Conservation (phyloP, 2,797 vertebrate genomes). For the Momotus momota region DNA sequence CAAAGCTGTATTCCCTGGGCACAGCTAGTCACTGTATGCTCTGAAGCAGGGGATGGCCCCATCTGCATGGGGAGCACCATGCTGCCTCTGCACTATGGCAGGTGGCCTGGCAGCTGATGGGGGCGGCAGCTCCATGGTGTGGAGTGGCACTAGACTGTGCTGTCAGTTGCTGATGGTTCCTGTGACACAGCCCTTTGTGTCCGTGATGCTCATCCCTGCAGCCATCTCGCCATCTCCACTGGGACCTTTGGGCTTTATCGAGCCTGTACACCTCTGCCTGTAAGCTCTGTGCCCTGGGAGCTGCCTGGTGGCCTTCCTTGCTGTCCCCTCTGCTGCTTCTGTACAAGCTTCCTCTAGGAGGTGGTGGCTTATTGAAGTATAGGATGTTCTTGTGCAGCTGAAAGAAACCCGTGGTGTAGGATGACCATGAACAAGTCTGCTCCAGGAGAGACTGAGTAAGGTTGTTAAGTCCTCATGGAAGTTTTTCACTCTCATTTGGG, state of each 20-base stretch:
- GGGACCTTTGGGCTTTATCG: not conserved
- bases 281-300: rapidly evolving
- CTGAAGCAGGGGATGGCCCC: not conserved
- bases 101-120: not conserved
- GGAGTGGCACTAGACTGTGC: not conserved
- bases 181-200: not conserved
- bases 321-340: not conserved
- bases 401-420: not conserved
- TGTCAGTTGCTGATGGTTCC: rapidly evolving
- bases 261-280: not conserved
- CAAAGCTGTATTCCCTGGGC: not conserved
- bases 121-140: rapidly evolving
- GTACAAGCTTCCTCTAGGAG: not conserved
- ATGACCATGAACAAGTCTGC: not conserved
- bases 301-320: not conserved
- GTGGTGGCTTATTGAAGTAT: not conserved
- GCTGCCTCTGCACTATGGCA: rapidly evolving
- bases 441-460: not conserved
- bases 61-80: rapidly evolving
- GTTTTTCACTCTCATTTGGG: not conserved
- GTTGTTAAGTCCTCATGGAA: not conserved
- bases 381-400: not conserved
- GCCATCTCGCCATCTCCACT: not conserved
- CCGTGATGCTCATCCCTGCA: not conserved
- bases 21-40: rapidly evolving